A percentile compares a stretch with the other conserved stretches of the same genome.
Evolutionary conservation across 2,888 invertebrate genomes (phyloP).

Genomic region (Tuberolachnus salignus): DNA sequence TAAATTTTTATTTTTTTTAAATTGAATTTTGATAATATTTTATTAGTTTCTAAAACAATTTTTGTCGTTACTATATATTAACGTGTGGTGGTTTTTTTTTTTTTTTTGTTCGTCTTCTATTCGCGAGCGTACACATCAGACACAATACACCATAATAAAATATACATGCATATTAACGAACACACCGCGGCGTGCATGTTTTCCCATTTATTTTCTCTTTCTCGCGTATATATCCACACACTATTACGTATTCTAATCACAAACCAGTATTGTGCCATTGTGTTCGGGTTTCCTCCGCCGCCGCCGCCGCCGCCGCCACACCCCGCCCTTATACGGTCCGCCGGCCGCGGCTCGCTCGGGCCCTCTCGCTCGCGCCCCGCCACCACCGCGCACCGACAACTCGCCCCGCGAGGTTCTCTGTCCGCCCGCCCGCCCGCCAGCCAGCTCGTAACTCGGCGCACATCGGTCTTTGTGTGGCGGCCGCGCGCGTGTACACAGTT

Average conservation of each 20-base stretch:
- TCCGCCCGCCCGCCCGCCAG: not conserved
- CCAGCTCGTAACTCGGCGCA: not conserved
- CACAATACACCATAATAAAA: not conserved
- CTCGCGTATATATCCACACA: not conserved
- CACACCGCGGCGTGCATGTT: not conserved
- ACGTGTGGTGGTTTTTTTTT: too few relatives aligned
- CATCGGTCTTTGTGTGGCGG: not conserved
- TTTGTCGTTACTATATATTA: too few relatives aligned
- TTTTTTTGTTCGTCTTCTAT: not conserved
- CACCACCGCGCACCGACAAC: too few relatives aligned
- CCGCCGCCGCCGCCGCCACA: not conserved
- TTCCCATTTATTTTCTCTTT: slow-evolving; percentile 18
- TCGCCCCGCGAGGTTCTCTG: too few relatives aligned
- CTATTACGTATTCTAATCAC: slow-evolving; percentile 19
- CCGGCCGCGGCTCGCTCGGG: too few relatives aligned
- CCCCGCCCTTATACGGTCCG: too few relatives aligned
- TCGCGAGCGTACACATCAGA: not conserved
- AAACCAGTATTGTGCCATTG: slow-evolving; percentile 37
- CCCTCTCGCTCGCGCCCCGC: not conserved
- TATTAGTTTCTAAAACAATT: too few relatives aligned
- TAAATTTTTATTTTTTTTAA: too few relatives aligned
- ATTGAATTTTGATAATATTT: too few relatives aligned
- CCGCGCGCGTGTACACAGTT: not conserved
- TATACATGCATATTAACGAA: slow-evolving; percentile 12
- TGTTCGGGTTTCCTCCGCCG: not conserved